Evolutionary conservation across 2,113 vertebrate genomes (phyloP).

Genomic region (Hydropotes inermis): DNA sequence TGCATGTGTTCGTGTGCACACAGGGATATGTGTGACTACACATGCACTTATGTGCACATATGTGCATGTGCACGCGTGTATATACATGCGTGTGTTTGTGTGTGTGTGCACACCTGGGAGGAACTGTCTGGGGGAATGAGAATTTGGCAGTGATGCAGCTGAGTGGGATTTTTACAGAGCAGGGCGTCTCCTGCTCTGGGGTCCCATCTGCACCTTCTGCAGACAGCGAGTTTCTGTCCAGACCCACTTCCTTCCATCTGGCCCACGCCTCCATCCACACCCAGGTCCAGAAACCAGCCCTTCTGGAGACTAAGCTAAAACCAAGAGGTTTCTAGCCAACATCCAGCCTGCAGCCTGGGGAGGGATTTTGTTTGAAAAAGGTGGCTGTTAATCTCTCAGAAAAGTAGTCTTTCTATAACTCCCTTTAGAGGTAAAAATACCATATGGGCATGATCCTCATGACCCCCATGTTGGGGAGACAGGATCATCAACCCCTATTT

Average conservation of each 20-base stretch:
- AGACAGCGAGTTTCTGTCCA: not conserved
- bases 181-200: not conserved
- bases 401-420: not conserved
- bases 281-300: not conserved
- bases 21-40: not conserved
- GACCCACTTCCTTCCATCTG: not conserved
- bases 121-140: not conserved
- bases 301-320: not conserved
- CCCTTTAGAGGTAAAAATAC: too few species aligned
- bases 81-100: rapidly evolving
- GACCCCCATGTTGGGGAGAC: rapidly evolving
- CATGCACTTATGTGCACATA: rapidly evolving
- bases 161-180: not conserved
- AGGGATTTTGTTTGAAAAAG: not conserved
- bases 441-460: rapidly evolving
- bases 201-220: not conserved
- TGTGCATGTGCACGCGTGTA: too few species aligned
- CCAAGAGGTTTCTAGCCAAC: not conserved
- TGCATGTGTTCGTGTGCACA: rapidly evolving
- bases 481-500: not conserved
- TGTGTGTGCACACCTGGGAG: rapidly evolving
- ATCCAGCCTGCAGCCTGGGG: rapidly evolving
- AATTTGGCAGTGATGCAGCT: not conserved
- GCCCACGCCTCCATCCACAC: not conserved
- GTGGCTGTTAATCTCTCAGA: not conserved